These are phyloP conservation scores for Echiichthys vipera DNA, from an alignment of 2,797 vertebrate genomes.

Conservation along the genomic window DNA sequence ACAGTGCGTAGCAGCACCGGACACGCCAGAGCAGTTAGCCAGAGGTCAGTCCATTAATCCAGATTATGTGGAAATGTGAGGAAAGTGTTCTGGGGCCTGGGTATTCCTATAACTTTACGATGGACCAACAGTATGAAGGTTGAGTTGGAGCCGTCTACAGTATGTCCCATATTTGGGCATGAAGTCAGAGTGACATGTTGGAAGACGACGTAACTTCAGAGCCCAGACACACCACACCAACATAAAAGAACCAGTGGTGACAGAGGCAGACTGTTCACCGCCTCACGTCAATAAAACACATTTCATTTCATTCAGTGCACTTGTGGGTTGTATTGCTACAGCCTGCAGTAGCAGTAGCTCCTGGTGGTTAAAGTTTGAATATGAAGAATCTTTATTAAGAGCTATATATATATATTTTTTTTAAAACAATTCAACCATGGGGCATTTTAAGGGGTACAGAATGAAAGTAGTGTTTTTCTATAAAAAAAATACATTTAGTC, in stretches of 20 bases:
- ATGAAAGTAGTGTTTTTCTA: too few species aligned
- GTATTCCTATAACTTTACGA: neutral
- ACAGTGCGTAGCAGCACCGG: slow-evolving; percentile 34
- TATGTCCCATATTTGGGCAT: neutral
- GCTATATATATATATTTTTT: too few species aligned
- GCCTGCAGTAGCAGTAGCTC: too few species aligned
- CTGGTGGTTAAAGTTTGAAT: too few species aligned
- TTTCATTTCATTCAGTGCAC: neutral
- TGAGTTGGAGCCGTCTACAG: neutral
- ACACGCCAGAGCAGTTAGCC: slow-evolving; percentile 62
- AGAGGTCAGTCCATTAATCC: slow-evolving; percentile 65
- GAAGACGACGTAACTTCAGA: neutral
- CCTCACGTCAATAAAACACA: too few species aligned
- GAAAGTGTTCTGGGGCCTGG: neutral
- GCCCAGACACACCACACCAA: too few species aligned
- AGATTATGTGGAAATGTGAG: slow-evolving; percentile 11
- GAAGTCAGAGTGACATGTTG: slow-evolving; percentile 1
- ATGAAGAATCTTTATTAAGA: too few species aligned
- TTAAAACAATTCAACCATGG: too few species aligned
- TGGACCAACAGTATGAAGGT: neutral
- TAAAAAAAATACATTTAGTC: too few species aligned
- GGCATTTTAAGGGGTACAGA: too few species aligned
- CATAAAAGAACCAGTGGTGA: too few species aligned
- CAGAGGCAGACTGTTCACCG: too few species aligned
- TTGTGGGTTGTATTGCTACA: neutral